Percentiles rank a stretch among this genome's conserved stretches.
These are phyloP conservation scores for Festucalex cinctus DNA, from an alignment of 2,113 vertebrate genomes.

Conservation along the genomic window DNA sequence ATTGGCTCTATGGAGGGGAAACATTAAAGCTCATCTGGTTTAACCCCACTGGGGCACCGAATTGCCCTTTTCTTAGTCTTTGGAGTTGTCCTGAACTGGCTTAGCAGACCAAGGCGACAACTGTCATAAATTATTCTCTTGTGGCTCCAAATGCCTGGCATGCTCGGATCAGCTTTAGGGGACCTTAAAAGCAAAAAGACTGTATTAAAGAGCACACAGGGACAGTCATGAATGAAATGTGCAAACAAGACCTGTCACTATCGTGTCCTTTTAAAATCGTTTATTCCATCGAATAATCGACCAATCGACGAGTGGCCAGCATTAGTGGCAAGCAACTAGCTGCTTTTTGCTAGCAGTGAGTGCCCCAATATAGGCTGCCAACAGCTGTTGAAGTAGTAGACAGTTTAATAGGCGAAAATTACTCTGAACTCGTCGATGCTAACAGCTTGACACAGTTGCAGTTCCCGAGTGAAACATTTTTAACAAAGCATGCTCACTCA, in stretches of 20 bases:
- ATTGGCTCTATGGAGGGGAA: conserved; percentile 55
- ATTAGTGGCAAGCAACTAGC: too few species aligned
- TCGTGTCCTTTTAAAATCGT: too few species aligned
- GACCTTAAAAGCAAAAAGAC: conserved; percentile 20
- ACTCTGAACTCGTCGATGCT: too few species aligned
- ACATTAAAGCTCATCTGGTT: conserved; percentile 69
- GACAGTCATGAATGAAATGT: not conserved
- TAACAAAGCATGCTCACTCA: too few species aligned
- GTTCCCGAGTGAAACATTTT: too few species aligned
- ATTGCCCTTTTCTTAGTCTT: conserved; percentile 57
- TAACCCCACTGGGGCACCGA: conserved; percentile 61
- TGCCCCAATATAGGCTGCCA: too few species aligned
- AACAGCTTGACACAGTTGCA: too few species aligned
- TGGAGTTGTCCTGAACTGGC: conserved; percentile 57
- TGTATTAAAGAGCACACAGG: not conserved
- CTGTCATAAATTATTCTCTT: conserved; percentile 70
- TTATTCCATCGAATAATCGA: too few species aligned
- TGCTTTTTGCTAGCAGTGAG: too few species aligned
- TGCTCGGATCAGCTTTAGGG: conserved; percentile 37
- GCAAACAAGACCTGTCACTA: not conserved
- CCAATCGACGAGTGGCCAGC: too few species aligned
- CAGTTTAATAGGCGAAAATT: too few species aligned
- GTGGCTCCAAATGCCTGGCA: conserved; percentile 59
- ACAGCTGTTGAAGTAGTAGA: too few species aligned
- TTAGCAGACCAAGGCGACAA: conserved; percentile 73